Conservation (phyloP, 2,888 invertebrate genomes). For the Catocala sponsa region DNA sequence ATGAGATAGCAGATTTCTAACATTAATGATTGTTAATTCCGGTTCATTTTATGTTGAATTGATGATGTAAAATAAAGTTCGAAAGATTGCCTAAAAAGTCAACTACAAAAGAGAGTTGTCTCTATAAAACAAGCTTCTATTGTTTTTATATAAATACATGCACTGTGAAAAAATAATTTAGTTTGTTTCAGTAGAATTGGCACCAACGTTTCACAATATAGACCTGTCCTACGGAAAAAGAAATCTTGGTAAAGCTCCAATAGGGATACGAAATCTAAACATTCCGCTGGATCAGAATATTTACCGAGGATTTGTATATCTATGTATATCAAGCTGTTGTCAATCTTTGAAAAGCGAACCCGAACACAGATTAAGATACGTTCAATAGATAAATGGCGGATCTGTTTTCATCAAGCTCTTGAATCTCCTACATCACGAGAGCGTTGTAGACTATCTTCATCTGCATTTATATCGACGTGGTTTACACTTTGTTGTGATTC, state of each 20-base stretch:
- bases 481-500: conserved; percentile 4
- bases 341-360: conserved; percentile 8
- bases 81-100: too few relatives aligned
- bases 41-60: too few relatives aligned
- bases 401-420: conserved; percentile 27
- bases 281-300: conserved; percentile 7
- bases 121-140: too few relatives aligned
- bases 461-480: conserved; percentile 2
- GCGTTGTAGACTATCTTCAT: background rate
- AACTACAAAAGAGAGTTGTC: too few relatives aligned
- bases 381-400: conserved; percentile 25
- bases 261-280: conserved; percentile 3
- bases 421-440: background rate
- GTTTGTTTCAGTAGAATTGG: background rate
- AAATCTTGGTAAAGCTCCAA: background rate
- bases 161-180: background rate
- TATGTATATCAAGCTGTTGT: background rate
- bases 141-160: background rate
- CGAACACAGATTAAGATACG: conserved; percentile 33
- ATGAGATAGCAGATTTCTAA: too few relatives aligned
- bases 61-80: too few relatives aligned
- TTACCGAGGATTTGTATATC: conserved; percentile 7
- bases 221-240: background rate
- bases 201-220: background rate
- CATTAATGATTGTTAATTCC: too few relatives aligned